Evolutionary conservation across 2,113 vertebrate genomes (phyloP).

Genomic region (Arvicanthis niloticus): DNA sequence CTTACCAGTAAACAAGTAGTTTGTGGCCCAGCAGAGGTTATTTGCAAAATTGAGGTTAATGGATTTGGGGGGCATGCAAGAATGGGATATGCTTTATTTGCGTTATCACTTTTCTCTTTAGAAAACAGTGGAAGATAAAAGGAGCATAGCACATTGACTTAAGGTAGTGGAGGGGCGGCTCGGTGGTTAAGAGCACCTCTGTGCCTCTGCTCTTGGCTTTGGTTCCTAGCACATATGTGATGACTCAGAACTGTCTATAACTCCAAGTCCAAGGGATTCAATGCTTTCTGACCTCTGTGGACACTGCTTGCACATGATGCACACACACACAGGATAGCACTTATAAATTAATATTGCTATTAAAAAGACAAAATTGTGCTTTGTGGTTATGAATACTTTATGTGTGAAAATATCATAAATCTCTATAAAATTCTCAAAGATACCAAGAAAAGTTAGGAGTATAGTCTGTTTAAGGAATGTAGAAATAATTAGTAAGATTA

Average conservation of each 20-base stretch:
- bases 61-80: not conserved
- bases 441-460: conserved; percentile 13
- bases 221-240: not conserved
- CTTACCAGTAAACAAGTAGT: not conserved
- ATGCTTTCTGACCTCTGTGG: not conserved
- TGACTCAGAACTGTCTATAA: not conserved
- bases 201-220: not conserved
- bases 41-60: not conserved
- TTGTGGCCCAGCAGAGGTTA: not conserved
- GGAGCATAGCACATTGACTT: not conserved
- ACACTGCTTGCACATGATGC: not conserved
- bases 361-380: conserved; percentile 7
- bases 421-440: conserved; percentile 35
- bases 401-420: not conserved
- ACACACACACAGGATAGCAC: not conserved
- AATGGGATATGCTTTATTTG: not conserved
- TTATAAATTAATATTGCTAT: not conserved
- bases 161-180: not conserved
- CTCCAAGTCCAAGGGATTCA: not conserved
- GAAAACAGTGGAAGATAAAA: not conserved
- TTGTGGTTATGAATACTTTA: not conserved
- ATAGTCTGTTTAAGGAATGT: not conserved
- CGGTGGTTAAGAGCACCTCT: not conserved
- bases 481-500: not conserved
- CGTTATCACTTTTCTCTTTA: conserved; percentile 39